Conservation (phyloP, 2,113 vertebrate species). For the Motacilla alba region DNA sequence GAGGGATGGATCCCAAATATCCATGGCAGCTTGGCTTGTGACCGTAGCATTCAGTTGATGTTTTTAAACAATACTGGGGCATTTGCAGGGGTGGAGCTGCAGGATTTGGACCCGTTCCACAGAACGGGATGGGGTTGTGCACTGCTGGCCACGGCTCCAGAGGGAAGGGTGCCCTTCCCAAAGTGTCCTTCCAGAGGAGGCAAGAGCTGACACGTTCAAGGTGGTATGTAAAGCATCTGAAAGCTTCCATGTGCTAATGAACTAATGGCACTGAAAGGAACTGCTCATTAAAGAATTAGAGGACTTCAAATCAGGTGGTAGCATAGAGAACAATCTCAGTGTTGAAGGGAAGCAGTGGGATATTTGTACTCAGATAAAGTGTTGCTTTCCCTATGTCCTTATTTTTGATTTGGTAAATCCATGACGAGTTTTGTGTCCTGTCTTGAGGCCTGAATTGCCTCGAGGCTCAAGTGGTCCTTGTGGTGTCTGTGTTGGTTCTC, state of each 20-base stretch:
- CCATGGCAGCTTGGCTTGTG: fast-evolving
- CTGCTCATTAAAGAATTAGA: not conserved
- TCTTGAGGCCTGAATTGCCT: not conserved
- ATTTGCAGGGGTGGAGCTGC: not conserved
- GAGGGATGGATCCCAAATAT: not conserved
- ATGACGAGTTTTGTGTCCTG: not conserved
- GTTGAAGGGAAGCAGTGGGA: not conserved
- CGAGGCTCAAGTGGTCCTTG: not conserved
- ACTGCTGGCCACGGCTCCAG: fast-evolving
- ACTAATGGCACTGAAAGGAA: not conserved
- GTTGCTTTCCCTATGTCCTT: not conserved
- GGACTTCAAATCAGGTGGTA: not conserved
- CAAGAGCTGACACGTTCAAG: not conserved
- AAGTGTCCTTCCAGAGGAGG: not conserved
- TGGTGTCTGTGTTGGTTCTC: not conserved
- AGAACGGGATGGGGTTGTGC: not conserved
- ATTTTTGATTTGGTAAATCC: not conserved
- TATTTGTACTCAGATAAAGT: not conserved
- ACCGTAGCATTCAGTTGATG: fast-evolving
- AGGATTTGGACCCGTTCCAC: fast-evolving
- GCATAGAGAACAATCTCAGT: not conserved
- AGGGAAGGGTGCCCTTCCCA: not conserved
- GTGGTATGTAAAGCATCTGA: not conserved
- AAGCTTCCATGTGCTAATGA: not conserved
- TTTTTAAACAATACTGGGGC: fast-evolving